Evolutionary conservation across 2,888 invertebrate species (phyloP), one percentile per base, ranked within the genome.

Genomic region (Dicyrtomina minuta): DNA sequence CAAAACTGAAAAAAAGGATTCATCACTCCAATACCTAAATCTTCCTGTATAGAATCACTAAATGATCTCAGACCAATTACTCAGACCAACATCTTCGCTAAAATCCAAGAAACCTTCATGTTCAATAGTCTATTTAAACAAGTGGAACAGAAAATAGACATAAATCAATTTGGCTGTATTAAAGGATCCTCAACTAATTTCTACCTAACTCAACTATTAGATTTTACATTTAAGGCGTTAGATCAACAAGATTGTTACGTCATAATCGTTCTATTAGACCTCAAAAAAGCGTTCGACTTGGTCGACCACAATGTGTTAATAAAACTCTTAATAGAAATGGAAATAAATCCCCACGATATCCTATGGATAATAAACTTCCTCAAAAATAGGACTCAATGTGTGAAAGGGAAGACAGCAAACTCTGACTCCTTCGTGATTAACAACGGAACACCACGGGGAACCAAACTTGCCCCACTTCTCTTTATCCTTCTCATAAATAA

Each of bases 381-480:
- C 1, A 61, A n/a, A 15, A 26, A 46, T 44, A 44, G 61, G 10
- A 4, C 2, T 1, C 61, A 61, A 27, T 61, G 61, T 46, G 15
- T 10, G 1, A 61, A 43, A 26, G 24, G 44, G 8, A 20, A 20
- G 2, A 46, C 17, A 1, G 5, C 13, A 15, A 10, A 22, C 1
- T 58, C 41, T n/a, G 39, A 58, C 4, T 1, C 33, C 33, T 2
- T 58, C 1, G 17, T 33, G 1, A 58, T 58, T 12, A 12, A 1
- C 2, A 58, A 58, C 17, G 33, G 58, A 3, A 58, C 33, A n/a
- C 58, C 58, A 5, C 58, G 33, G 39, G 58, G 58, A 24, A 56
- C 65, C 3, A 65, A 65, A 56, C 20, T 56, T 17, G 65, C 65
- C 24, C 65, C 65, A 2, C 17, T 64, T 1, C 41, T 51, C 12